phyloP scores from a whole-genome alignment of 2,113 vertebrate species.

The Otolemur garnettii region DNA sequence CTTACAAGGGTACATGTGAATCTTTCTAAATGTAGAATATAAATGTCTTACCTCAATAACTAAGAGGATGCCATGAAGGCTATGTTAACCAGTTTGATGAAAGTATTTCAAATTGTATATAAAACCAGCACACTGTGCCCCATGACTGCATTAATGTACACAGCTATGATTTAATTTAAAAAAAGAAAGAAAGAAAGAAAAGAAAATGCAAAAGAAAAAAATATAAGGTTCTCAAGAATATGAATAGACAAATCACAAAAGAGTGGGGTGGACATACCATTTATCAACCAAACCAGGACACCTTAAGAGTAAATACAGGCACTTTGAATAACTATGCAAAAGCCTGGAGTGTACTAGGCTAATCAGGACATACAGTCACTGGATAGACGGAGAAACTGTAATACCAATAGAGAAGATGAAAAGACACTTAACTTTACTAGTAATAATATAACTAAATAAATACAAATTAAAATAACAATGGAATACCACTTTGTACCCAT shows the following conservation, averaged over 20 bases:
- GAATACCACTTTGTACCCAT: neutral
- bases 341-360: neutral
- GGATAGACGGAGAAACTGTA: neutral
- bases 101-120: too few species aligned
- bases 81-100: too few species aligned
- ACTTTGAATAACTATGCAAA: neutral
- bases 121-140: too few species aligned
- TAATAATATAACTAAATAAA: constrained; percentile 21
- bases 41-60: too few species aligned
- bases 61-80: too few species aligned
- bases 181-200: constrained; percentile 12
- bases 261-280: neutral
- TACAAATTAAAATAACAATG: constrained; percentile 4
- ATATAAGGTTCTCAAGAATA: neutral
- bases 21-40: too few species aligned
- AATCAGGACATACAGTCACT: neutral
- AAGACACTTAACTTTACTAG: neutral
- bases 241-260: neutral
- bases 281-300: neutral
- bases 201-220: neutral
- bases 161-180: neutral
- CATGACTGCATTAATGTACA: too few species aligned
- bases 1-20: too few species aligned
- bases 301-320: neutral
- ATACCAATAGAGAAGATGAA: neutral